These are phyloP conservation scores for Noctua comes DNA, from an alignment of 2,888 invertebrate genomes.

Conservation along the genomic window DNA sequence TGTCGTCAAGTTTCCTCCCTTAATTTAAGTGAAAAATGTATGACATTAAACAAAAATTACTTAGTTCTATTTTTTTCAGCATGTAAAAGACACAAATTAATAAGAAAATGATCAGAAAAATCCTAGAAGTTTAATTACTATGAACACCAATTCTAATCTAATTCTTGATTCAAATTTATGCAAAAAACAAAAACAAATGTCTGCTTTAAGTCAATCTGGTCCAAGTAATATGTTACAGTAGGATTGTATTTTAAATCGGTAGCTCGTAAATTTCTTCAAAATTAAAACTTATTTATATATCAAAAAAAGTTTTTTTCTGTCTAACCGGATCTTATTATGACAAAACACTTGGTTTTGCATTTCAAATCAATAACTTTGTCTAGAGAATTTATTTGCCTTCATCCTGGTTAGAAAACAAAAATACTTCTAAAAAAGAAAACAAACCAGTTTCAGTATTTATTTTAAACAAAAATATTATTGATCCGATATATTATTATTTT, in stretches of 20 bases:
- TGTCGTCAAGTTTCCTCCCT: not conserved
- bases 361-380: not conserved
- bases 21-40: not conserved
- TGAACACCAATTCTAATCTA: not conserved
- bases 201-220: not conserved
- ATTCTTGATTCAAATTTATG: not conserved
- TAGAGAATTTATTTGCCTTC: not conserved
- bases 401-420: not conserved
- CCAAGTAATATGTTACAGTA: not conserved
- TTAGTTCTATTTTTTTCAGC: not conserved
- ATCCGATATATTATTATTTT: not conserved
- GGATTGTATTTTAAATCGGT: not conserved
- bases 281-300: not conserved
- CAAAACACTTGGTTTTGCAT: not conserved
- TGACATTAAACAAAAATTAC: not conserved
- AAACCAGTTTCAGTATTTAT: no score
- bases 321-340: not conserved
- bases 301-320: not conserved
- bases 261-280: not conserved
- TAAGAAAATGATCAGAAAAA: not conserved
- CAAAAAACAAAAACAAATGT: constrained; percentile 11
- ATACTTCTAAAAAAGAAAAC: not conserved
- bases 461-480: not conserved
- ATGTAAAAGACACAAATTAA: not conserved
- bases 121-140: not conserved